phyloP scores from a whole-genome alignment of 1,140 invertebrate genomes.

The Melanaphis sacchari region DNA sequence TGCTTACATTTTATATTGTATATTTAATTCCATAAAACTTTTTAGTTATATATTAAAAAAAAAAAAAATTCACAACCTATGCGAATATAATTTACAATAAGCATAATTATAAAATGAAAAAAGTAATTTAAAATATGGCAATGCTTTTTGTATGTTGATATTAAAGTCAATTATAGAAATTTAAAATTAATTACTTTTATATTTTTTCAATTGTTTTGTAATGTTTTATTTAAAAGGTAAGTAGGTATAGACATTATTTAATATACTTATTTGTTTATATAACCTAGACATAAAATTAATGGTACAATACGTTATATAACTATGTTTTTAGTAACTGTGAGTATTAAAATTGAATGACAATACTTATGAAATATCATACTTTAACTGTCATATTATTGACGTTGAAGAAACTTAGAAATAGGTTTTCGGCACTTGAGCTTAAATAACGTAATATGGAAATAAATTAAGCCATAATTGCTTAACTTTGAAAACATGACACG shows the following conservation, averaged over 20 bases:
- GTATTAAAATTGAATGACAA: background rate
- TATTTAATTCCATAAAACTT: too few species aligned
- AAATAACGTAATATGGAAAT: background rate
- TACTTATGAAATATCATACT: background rate
- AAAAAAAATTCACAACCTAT: background rate
- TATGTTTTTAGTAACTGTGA: background rate
- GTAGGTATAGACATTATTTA: background rate
- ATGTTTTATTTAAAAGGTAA: background rate
- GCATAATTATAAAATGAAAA: background rate
- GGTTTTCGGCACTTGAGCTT: background rate
- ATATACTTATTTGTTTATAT: background rate
- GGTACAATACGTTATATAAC: background rate
- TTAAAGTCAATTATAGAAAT: background rate
- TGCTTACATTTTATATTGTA: background rate
- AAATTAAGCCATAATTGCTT: background rate
- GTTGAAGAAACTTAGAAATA: background rate
- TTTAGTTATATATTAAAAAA: too few species aligned
- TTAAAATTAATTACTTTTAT: background rate
- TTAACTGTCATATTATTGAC: slow-evolving; percentile 24
- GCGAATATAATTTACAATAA: background rate
- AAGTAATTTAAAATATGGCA: background rate
- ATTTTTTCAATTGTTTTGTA: background rate
- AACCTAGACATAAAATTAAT: background rate
- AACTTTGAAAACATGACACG: background rate
- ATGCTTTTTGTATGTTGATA: background rate